Conservation (phyloP, 2,113 vertebrate species). For the Gallinago media region DNA sequence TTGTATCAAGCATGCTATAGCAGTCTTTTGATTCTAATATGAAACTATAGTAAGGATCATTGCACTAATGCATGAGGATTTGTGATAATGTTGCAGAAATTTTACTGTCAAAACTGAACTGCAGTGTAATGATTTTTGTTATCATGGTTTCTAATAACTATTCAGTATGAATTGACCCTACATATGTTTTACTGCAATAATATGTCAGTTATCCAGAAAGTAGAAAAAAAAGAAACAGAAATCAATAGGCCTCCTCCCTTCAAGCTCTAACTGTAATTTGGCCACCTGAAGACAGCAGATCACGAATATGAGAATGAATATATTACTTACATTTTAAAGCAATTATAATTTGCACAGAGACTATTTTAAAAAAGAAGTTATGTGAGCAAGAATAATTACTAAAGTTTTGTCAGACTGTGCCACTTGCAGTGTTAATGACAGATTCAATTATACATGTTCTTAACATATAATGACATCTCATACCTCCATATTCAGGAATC, state of each 20-base stretch:
- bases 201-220: constrained; percentile 70
- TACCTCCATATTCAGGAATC: background rate
- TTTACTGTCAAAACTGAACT: constrained; percentile 88
- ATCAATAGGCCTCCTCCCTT: background rate
- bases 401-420: background rate
- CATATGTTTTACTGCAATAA: constrained; percentile 80
- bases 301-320: background rate
- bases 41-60: constrained; percentile 85
- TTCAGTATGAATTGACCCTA: constrained; percentile 84
- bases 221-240: constrained; percentile 38
- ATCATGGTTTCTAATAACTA: constrained; percentile 86
- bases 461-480: background rate
- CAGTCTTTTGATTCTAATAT: constrained; percentile 82
- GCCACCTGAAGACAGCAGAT: background rate
- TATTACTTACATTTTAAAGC: background rate
- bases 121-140: constrained; percentile 87
- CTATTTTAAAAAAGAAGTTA: background rate
- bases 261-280: background rate
- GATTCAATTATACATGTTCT: background rate
- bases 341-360: background rate
- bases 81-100: constrained; percentile 90
- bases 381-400: background rate
- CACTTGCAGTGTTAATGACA: background rate
- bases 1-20: constrained; percentile 77
- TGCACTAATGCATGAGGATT: constrained; percentile 88